These are phyloP conservation scores for Solenopsis fugax DNA, from an alignment of 1,140 invertebrate genomes.

Conservation along the genomic window DNA sequence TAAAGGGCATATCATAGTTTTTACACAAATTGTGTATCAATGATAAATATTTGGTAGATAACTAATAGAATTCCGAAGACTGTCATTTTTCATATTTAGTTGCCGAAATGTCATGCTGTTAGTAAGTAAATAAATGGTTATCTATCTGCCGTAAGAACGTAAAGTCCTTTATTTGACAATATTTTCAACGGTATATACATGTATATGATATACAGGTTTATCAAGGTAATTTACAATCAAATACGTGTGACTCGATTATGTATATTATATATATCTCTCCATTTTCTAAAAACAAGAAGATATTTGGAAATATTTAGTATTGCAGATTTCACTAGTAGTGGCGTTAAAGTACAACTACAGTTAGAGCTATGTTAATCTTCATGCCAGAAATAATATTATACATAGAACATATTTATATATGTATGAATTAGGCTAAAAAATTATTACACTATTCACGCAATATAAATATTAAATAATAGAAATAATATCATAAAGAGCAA, in stretches of 20 bases:
- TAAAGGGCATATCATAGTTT: conserved; percentile 11
- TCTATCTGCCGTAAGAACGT: conserved; percentile 66
- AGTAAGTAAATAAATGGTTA: conserved; percentile 78
- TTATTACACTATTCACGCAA: conserved; percentile 32
- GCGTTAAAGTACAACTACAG: conserved; percentile 47
- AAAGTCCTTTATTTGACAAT: conserved; percentile 72
- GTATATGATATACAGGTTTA: conserved; percentile 79
- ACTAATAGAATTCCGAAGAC: conserved; percentile 5
- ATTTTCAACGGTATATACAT: conserved; percentile 81
- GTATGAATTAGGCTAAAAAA: conserved; percentile 9
- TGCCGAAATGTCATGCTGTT: conserved; percentile 85
- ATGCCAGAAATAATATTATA: conserved; percentile 22
- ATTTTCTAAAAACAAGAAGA: conserved; percentile 54
- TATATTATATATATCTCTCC: conserved; percentile 55
- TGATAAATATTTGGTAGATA: conserved; percentile 22
- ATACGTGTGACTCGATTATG: conserved; percentile 59
- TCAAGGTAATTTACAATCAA: conserved; percentile 75
- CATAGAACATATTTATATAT: not conserved
- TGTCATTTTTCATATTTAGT: conserved; percentile 5
- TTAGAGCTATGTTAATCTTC: conserved; percentile 60
- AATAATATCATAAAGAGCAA: conserved; percentile 36
- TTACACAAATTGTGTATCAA: conserved; percentile 15
- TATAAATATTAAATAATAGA: conserved; percentile 40
- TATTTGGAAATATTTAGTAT: conserved; percentile 42
- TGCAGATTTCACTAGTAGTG: conserved; percentile 57